phyloP scores from a whole-genome alignment of 2,888 invertebrate species.

The Watsonalla cultraria region DNA sequence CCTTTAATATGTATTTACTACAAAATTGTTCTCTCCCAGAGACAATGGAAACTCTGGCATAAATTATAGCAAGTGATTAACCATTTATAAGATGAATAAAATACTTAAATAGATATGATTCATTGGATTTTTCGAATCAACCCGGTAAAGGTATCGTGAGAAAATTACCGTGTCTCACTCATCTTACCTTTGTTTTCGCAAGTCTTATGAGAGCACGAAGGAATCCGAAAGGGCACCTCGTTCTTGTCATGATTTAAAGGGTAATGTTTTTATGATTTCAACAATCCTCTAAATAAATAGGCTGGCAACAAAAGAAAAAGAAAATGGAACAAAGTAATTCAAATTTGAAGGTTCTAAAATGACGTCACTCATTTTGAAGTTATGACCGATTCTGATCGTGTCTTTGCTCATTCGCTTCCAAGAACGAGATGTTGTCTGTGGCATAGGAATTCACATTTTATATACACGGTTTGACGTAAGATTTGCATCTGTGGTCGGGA shows the following conservation, averaged over 20 bases:
- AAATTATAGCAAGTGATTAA: too few species aligned
- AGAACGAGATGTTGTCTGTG: background rate
- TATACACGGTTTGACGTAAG: too few species aligned
- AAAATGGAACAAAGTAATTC: too few species aligned
- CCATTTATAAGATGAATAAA: too few species aligned
- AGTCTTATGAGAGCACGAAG: background rate
- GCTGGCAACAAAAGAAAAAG: too few species aligned
- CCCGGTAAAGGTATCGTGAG: background rate
- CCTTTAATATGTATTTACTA: too few species aligned
- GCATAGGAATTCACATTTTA: background rate
- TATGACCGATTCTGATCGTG: background rate
- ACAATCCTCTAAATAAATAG: too few species aligned
- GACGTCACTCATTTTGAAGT: background rate
- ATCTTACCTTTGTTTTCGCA: background rate
- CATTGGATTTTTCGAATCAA: background rate
- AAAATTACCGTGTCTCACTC: background rate
- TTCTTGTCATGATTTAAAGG: background rate
- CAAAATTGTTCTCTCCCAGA: too few species aligned
- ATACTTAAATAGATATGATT: too few species aligned
- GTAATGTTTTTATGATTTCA: too few species aligned
- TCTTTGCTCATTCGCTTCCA: background rate
- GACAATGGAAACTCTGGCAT: too few species aligned
- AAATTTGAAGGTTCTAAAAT: background rate
- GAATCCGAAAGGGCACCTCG: background rate
- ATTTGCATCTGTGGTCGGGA: too few species aligned